phyloP scores from a whole-genome alignment of 2,113 vertebrate genomes.

The Phylloscopus whistleri region DNA sequence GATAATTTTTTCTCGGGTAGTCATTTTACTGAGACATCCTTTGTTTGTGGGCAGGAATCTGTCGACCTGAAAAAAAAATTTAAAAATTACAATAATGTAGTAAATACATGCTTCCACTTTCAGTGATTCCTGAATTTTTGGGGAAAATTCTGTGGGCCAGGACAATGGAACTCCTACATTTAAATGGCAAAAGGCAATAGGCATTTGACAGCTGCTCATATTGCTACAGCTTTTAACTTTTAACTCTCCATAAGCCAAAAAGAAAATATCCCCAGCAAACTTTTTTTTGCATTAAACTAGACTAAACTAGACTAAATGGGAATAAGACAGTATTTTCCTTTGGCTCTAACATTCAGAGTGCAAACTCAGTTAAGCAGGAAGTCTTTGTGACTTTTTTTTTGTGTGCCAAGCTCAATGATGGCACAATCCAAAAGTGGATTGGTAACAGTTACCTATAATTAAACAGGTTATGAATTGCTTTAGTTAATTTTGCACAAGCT shows the following conservation, averaged over 20 bases:
- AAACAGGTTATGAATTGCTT: neutral
- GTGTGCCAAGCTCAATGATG: neutral
- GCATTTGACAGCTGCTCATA: neutral
- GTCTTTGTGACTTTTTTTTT: neutral
- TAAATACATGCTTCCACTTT: rapidly evolving
- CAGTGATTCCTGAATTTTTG: neutral
- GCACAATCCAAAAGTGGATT: neutral
- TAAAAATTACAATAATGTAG: rapidly evolving
- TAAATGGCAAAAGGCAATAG: neutral
- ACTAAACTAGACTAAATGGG: neutral
- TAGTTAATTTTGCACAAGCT: neutral
- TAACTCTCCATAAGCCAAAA: neutral
- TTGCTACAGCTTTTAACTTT: neutral
- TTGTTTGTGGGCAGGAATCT: neutral
- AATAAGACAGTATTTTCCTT: neutral
- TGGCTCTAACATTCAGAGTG: neutral
- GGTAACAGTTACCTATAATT: neutral
- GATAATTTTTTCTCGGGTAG: neutral
- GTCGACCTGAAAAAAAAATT: neutral
- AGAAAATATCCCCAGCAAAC: neutral
- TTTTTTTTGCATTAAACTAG: neutral
- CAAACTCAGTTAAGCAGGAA: neutral
- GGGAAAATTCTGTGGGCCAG: neutral
- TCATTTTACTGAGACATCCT: neutral
- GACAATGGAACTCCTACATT: neutral